These are phyloP conservation scores for Philereme vetulata DNA, from an alignment of 2,888 invertebrate genomes.

Conservation along the genomic window DNA sequence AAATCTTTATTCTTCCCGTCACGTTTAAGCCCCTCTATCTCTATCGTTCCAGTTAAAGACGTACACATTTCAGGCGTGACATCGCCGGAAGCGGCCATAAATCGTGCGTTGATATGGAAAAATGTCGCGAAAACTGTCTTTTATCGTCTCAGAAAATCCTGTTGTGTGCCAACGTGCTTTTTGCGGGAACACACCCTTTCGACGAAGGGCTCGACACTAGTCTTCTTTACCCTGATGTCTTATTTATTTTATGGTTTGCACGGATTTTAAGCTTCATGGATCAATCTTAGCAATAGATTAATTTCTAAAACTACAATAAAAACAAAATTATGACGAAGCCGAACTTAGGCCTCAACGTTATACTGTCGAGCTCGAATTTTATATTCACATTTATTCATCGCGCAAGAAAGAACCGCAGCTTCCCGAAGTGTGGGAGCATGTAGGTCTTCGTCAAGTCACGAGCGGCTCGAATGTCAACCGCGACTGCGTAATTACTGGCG, in stretches of 20 bases:
- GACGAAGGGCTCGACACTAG: slow-evolving; percentile 1
- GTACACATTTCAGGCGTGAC: slow-evolving; percentile 64
- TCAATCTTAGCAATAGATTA: too few species aligned
- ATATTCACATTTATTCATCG: slow-evolving; percentile 48
- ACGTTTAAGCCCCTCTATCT: slow-evolving; percentile 55
- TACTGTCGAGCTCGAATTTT: too few species aligned
- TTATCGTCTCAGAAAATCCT: slow-evolving; percentile 57
- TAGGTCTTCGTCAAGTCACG: slow-evolving; percentile 54
- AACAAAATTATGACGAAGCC: too few species aligned
- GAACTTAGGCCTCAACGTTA: too few species aligned
- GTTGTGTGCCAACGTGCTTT: slow-evolving; percentile 50
- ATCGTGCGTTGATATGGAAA: slow-evolving; percentile 68
- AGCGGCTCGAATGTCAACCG: slow-evolving; percentile 72
- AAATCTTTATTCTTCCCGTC: slow-evolving; percentile 42
- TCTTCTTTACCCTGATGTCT: background rate
- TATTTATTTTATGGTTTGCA: slow-evolving; percentile 1
- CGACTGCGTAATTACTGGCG: slow-evolving; percentile 63
- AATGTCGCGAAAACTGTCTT: slow-evolving; percentile 63
- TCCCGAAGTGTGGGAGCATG: slow-evolving; percentile 68
- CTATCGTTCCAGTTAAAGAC: slow-evolving; percentile 59
- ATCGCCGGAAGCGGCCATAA: slow-evolving; percentile 63
- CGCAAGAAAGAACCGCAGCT: slow-evolving; percentile 66
- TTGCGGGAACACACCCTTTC: slow-evolving; percentile 34
- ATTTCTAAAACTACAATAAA: too few species aligned
- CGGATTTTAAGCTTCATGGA: too few species aligned